phyloP scores from a whole-genome alignment of 1,140 invertebrate genomes.

The Tetramorium simillimum region DNA sequence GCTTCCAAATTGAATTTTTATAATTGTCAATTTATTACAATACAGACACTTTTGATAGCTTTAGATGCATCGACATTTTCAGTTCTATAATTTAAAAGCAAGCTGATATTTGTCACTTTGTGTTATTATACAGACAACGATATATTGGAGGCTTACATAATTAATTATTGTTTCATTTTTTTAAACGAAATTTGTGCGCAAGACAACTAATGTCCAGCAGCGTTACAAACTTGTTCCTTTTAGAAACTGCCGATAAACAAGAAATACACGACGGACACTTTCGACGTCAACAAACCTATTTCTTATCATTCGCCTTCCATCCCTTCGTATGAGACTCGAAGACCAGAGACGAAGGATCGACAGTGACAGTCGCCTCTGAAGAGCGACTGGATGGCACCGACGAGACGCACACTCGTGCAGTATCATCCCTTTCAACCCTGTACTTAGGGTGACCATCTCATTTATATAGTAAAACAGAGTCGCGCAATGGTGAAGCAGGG shows the following conservation, averaged over 20 bases:
- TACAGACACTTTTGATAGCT: slow-evolving; percentile 34
- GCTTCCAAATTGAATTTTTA: slow-evolving; percentile 22
- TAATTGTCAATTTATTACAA: slow-evolving; percentile 40
- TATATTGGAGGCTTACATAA: slow-evolving; percentile 5
- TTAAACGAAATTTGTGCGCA: neutral
- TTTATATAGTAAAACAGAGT: slow-evolving; percentile 81
- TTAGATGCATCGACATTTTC: slow-evolving; percentile 32
- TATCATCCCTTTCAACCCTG: slow-evolving; percentile 77
- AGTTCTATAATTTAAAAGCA: slow-evolving; percentile 36
- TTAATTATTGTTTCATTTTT: slow-evolving; percentile 24
- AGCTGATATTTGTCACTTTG: slow-evolving; percentile 6
- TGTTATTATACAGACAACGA: neutral
- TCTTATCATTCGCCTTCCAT: slow-evolving; percentile 59
- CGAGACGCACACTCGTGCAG: slow-evolving; percentile 70
- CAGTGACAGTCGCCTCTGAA: slow-evolving; percentile 69
- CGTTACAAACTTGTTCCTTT: neutral
- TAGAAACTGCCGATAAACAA: neutral
- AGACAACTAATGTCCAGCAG: neutral
- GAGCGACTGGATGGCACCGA: slow-evolving; percentile 63
- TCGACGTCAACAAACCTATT: slow-evolving; percentile 26
- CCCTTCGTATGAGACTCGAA: slow-evolving; percentile 31
- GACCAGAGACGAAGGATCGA: slow-evolving; percentile 70
- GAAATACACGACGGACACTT: neutral
- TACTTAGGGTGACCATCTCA: slow-evolving; percentile 80
- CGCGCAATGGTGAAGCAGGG: slow-evolving; percentile 75